Percentiles rank a stretch among this genome's conserved stretches.
phyloP scores from a whole-genome alignment of 2,888 invertebrate species.

The Cybosia mesomella region DNA sequence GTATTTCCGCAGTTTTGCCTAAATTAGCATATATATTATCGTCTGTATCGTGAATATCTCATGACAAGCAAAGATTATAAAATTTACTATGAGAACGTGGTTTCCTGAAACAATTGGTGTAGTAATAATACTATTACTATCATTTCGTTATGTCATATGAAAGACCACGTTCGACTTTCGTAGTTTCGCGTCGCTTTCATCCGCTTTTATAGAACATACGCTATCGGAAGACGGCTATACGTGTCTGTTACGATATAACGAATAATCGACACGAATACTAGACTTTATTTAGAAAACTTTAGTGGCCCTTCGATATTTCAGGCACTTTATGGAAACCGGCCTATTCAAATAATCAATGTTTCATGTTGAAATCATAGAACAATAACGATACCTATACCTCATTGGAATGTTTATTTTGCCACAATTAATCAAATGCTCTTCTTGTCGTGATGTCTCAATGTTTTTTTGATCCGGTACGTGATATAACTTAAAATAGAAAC shows the following conservation, averaged over 20 bases:
- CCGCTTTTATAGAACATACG: conserved; percentile 48
- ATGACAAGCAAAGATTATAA: conserved; percentile 14
- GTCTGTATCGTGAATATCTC: conserved; percentile 13
- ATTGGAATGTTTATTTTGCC: conserved; percentile 13
- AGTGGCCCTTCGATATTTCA: conserved; percentile 8
- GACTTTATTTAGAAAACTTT: conserved; percentile 18
- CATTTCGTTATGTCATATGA: conserved; percentile 58
- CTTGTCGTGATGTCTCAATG: conserved; percentile 16
- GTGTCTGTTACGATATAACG: conserved; percentile 47
- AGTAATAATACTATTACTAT: conserved; percentile 25
- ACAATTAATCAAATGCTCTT: conserved; percentile 28
- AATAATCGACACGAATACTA: conserved; percentile 39
- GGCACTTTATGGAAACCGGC: neutral
- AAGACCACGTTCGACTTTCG: conserved; percentile 57
- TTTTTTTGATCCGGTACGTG: conserved; percentile 59
- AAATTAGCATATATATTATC: conserved; percentile 33
- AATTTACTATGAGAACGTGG: conserved; percentile 11
- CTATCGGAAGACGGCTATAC: conserved; percentile 58
- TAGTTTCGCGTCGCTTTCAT: conserved; percentile 52
- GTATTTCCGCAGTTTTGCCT: conserved; percentile 37
- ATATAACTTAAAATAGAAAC: conserved; percentile 54
- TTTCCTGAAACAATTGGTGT: conserved; percentile 35
- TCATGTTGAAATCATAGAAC: conserved; percentile 3
- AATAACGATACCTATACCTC: conserved; percentile 3
- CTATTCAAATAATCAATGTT: neutral